Evolutionary conservation across 2,113 vertebrate species (phyloP).

Genomic region (Cyprinodon brontotheroides): DNA sequence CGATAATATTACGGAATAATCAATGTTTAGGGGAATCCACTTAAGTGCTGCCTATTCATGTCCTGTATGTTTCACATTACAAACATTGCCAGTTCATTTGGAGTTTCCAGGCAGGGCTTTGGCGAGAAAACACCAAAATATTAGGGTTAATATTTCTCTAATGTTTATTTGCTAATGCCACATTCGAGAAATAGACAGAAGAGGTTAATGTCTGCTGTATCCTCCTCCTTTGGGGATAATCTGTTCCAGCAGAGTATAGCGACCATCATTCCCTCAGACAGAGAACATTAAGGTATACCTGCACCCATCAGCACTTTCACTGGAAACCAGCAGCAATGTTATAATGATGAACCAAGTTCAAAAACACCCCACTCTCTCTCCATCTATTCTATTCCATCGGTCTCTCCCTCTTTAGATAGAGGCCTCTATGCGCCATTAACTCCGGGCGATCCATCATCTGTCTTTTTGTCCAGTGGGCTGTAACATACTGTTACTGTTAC

Average conservation of each 20-base stretch:
- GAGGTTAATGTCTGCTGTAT: conserved; percentile 21
- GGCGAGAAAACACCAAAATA: background rate
- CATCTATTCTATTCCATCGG: background rate
- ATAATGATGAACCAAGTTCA: conserved; percentile 56
- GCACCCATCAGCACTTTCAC: conserved; percentile 62
- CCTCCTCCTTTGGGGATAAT: conserved; percentile 24
- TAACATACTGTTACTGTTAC: conserved; percentile 49
- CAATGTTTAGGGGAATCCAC: conserved; percentile 22
- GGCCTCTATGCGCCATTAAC: conserved; percentile 62
- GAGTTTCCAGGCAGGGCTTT: background rate
- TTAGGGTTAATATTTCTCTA: background rate
- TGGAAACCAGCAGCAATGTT: conserved; percentile 36
- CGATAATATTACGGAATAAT: conserved; percentile 44
- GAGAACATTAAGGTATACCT: conserved; percentile 63
- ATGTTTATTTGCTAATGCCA: conserved; percentile 14
- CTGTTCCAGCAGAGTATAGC: conserved; percentile 30
- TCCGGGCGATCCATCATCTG: conserved; percentile 56
- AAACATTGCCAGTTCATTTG: background rate
- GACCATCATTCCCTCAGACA: conserved; percentile 53
- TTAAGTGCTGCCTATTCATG: background rate
- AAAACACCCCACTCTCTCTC: conserved; percentile 22
- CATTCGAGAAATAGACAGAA: conserved; percentile 9
- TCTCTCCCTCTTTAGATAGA: conserved; percentile 37
- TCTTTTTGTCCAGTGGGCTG: conserved; percentile 50
- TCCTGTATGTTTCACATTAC: conserved; percentile 6